Evolutionary conservation across 2,888 invertebrate species (phyloP).

Genomic region (Notodonta ziczac): DNA sequence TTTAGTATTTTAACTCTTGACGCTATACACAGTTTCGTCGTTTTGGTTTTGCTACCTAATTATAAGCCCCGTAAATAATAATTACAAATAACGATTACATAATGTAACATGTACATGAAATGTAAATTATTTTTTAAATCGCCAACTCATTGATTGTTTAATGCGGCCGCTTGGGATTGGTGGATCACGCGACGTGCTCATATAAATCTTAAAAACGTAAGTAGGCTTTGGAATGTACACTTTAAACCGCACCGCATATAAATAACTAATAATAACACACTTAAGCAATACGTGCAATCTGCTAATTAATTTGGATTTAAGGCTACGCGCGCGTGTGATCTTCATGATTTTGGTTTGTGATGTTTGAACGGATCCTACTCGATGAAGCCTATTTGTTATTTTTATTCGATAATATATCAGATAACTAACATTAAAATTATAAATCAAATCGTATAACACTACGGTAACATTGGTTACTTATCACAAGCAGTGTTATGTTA

Average conservation of each 20-base stretch:
- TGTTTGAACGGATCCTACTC: constrained; percentile 16
- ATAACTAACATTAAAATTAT: constrained; percentile 25
- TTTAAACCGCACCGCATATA: neutral
- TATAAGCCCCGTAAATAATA: constrained; percentile 23
- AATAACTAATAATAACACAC: neutral
- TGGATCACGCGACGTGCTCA: neutral
- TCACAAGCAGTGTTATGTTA: constrained; percentile 47
- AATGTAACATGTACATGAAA: constrained; percentile 15
- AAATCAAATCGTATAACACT: constrained; percentile 38
- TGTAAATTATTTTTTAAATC: constrained; percentile 18
- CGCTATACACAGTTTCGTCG: constrained; percentile 31
- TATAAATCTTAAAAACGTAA: neutral
- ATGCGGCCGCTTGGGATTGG: neutral
- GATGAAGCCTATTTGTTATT: constrained; percentile 34
- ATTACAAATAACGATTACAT: constrained; percentile 27
- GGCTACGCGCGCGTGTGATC: constrained; percentile 40
- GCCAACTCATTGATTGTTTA: neutral
- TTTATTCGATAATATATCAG: constrained; percentile 19
- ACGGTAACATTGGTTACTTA: constrained; percentile 55
- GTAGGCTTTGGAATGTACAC: constrained; percentile 5
- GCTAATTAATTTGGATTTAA: constrained; percentile 9
- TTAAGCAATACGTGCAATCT: neutral
- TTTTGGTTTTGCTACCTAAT: constrained; percentile 12
- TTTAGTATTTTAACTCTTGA: constrained; percentile 27
- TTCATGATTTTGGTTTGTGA: constrained; percentile 41